Evolutionary conservation across 2,113 vertebrate genomes (phyloP).

Genomic region (Sminthopsis crassicaudata): DNA sequence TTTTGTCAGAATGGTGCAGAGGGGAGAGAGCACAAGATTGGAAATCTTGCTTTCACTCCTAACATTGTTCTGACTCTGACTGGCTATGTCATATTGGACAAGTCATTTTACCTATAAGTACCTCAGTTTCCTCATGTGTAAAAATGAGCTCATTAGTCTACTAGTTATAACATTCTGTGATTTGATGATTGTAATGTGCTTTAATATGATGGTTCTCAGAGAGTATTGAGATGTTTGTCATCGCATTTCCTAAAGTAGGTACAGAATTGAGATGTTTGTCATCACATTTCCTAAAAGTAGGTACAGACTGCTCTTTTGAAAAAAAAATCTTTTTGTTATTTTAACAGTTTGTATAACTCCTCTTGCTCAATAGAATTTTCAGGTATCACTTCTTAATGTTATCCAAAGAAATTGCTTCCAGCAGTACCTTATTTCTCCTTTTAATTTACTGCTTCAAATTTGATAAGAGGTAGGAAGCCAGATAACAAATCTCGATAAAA

Average conservation of each 20-base stretch:
- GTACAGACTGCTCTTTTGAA: neutral
- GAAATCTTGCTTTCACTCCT: neutral
- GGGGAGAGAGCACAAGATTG: neutral
- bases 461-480: slow-evolving; percentile 55
- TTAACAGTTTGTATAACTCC: neutral
- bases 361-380: neutral
- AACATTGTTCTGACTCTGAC: neutral
- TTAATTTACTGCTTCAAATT: slow-evolving; percentile 58
- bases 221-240: neutral
- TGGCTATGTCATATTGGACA: neutral
- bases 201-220: neutral
- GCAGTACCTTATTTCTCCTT: slow-evolving; percentile 25
- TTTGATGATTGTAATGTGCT: neutral
- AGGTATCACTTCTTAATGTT: neutral
- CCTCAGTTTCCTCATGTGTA: neutral
- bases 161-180: neutral
- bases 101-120: neutral
- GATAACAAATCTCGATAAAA: slow-evolving; percentile 57
- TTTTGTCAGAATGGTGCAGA: neutral
- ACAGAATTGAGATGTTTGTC: neutral
- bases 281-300: neutral
- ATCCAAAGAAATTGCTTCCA: slow-evolving; percentile 1
- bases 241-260: neutral
- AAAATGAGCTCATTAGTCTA: neutral
- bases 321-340: neutral